Percentiles rank a stretch among this genome's conserved stretches.
Evolutionary conservation across 2,888 invertebrate genomes (phyloP).

Genomic region (Biston betularia): DNA sequence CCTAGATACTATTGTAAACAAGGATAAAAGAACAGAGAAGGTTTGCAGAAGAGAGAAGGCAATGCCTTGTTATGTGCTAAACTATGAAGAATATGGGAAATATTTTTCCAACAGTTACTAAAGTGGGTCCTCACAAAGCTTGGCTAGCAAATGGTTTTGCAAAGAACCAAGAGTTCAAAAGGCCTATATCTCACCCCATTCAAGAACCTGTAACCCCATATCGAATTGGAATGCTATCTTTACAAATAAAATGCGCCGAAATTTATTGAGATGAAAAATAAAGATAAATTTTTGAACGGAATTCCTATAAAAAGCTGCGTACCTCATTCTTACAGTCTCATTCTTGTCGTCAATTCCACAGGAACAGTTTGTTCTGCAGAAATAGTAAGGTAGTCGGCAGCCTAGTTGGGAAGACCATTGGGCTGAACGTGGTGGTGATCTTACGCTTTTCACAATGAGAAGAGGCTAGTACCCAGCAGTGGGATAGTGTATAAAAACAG

Average conservation of each 20-base stretch:
- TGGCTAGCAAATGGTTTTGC: neutral
- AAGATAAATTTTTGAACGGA: neutral
- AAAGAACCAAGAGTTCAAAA: constrained; percentile 5
- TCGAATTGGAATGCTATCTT: constrained; percentile 21
- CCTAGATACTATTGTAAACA: constrained; percentile 28
- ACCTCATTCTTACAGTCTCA: too few relatives aligned
- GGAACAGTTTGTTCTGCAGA: too few relatives aligned
- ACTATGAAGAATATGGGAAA: neutral
- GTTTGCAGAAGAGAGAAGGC: too few relatives aligned
- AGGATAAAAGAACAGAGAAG: neutral
- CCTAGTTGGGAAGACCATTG: too few relatives aligned
- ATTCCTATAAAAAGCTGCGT: neutral
- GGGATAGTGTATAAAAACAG: too few relatives aligned
- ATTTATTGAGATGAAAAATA: neutral
- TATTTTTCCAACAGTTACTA: neutral
- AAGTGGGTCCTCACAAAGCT: too few relatives aligned
- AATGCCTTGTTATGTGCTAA: neutral
- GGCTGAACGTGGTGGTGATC: too few relatives aligned
- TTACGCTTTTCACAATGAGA: too few relatives aligned
- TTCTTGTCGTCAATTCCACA: too few relatives aligned
- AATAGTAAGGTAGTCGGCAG: too few relatives aligned
- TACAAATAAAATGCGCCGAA: neutral
- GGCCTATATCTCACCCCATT: constrained; percentile 1
- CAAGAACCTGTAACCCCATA: constrained; percentile 6
- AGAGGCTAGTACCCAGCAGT: too few relatives aligned